Percentiles rank a stretch among this genome's conserved stretches.
Conservation (phyloP, 2,797 vertebrate species). For the Erithacus rubecula region DNA sequence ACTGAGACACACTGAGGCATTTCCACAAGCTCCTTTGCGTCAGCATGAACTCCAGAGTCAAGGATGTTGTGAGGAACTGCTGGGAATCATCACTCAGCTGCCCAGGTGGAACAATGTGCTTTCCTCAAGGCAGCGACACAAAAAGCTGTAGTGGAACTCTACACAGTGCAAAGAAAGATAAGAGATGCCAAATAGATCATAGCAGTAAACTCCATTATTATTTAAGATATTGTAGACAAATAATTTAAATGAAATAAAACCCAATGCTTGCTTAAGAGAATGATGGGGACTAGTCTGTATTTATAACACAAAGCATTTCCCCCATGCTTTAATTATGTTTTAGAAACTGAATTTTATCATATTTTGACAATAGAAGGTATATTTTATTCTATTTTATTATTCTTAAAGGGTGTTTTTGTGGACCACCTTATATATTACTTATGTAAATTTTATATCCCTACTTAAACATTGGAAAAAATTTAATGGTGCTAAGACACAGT, state of each 20-base stretch:
- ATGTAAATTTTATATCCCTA: neutral
- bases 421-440: neutral
- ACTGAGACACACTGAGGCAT: neutral
- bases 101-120: neutral
- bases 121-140: neutral
- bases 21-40: neutral
- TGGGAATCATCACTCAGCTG: neutral
- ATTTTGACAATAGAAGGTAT: neutral
- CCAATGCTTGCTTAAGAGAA: neutral
- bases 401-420: neutral
- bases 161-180: neutral
- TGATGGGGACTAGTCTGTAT: neutral
- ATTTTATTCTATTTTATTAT: constrained; percentile 8
- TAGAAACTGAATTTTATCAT: neutral
- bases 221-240: neutral
- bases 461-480: neutral
- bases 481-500: neutral
- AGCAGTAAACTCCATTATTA: neutral
- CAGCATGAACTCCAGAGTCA: neutral
- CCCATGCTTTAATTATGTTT: neutral
- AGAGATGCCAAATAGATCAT: neutral
- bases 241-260: neutral
- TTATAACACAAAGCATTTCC: neutral
- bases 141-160: neutral
- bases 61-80: neutral